Percentiles rank a stretch among this genome's conserved stretches.
Conservation (phyloP, 2,113 vertebrate species). For the Sceloporus undulatus region DNA sequence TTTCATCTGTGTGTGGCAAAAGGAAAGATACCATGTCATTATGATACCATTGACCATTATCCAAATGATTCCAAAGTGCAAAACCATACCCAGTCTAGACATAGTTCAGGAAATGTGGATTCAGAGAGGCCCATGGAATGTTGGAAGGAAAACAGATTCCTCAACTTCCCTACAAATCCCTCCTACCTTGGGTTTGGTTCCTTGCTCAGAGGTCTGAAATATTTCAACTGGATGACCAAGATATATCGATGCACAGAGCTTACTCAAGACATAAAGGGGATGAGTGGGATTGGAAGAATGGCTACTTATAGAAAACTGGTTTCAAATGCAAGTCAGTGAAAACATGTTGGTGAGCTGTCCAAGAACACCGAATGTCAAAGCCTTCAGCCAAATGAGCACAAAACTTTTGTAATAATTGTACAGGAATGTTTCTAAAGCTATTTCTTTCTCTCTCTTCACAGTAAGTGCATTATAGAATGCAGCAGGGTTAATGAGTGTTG, state of each 20-base stretch:
- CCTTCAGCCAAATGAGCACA: slow-evolving; percentile 59
- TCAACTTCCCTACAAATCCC: not conserved
- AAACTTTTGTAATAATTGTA: slow-evolving; percentile 49
- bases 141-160: not conserved
- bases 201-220: not conserved
- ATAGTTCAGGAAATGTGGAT: too few relatives aligned
- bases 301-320: not conserved
- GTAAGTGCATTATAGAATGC: slow-evolving; percentile 32
- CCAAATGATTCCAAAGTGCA: too few relatives aligned
- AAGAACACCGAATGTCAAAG: slow-evolving; percentile 33
- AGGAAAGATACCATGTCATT: not conserved
- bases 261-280: not conserved
- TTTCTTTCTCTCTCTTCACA: slow-evolving; percentile 52
- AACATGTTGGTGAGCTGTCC: not conserved
- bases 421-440: slow-evolving; percentile 41
- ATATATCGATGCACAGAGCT: not conserved
- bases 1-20: not conserved
- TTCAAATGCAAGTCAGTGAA: not conserved
- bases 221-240: not conserved
- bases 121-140: too few relatives aligned
- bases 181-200: not conserved
- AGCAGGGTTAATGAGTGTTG: slow-evolving; percentile 39
- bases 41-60: too few relatives aligned
- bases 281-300: not conserved
- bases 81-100: too few relatives aligned